Evolutionary conservation across 2,113 vertebrate species (phyloP).

Genomic region (Hippocampus comes): DNA sequence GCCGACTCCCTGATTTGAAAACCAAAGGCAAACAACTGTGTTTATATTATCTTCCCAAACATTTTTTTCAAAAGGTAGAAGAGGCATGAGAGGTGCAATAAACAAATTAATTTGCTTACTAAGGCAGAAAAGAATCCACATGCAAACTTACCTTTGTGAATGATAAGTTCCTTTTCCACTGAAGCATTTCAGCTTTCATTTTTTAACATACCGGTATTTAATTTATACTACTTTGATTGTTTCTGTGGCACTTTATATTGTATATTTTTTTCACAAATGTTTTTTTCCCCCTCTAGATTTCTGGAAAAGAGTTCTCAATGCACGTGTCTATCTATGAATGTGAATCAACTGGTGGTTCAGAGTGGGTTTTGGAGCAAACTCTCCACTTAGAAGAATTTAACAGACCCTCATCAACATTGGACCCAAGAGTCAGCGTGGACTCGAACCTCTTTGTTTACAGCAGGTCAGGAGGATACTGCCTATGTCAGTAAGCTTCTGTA

Average conservation of each 20-base stretch:
- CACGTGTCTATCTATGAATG: slow-evolving; percentile 98
- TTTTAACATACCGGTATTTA: no score
- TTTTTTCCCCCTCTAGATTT: slow-evolving; percentile 25
- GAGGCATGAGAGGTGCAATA: no score
- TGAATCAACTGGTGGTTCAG: slow-evolving; percentile 95
- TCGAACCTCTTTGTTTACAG: slow-evolving; percentile 98
- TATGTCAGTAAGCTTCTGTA: background rate
- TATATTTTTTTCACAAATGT: background rate
- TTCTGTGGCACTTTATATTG: background rate
- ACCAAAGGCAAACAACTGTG: no score
- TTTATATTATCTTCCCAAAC: no score
- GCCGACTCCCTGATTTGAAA: no score
- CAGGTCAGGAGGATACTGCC: slow-evolving; percentile 74
- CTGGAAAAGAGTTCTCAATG: slow-evolving; percentile 88
- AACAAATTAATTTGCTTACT: no score
- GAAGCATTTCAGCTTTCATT: no score
- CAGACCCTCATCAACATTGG: slow-evolving; percentile 83
- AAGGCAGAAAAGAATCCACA: no score
- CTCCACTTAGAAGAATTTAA: slow-evolving; percentile 91
- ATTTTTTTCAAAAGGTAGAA: no score
- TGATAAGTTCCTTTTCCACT: no score
- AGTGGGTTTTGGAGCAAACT: slow-evolving; percentile 97
- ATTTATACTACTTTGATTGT: background rate
- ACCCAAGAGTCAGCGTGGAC: slow-evolving; percentile 91
- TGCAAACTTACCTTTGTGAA: no score